Base-by-base conservation (phyloP, 2,797 vertebrate species). In the Coreius guichenoti region DNA sequence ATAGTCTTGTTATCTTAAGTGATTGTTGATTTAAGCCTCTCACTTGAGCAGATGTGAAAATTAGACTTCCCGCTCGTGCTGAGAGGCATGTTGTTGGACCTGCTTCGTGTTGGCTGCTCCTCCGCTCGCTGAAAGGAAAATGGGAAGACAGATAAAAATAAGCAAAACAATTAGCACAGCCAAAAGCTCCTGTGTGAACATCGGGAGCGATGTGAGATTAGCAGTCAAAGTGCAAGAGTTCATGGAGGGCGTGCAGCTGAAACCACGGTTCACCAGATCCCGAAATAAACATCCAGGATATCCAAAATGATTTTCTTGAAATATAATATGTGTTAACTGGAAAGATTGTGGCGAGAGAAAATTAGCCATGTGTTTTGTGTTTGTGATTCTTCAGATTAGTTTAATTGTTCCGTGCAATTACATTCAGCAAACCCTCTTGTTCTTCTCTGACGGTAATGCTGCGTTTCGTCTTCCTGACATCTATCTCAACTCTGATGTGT, bases 1-100 rank as follows among this genome's bases (percentile, higher is more conserved):
- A 91, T 90, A 88, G 87, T 77, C 80, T 88, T 93, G 93, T 92
- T 94, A 91, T 91, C 93, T 91, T 89, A 94, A 91, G 89, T 92
- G 84, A 86, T 92, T 94, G 92, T 93, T 80, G 86, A 90, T 92
- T 90, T 92, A 92, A 94, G 92, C 90, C 88, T 69, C 83, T 90
- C 89, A 88, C 90, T 93, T 81, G 81, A 72, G 76, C 86, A 91
- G 91, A 93, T 91, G 88, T 86, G 86, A 91, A 84, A 86, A 80
- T 80, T 91, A 90, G 93, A 76, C 73, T 51, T 90, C n/a, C 73
- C 16, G 54, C 74, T 84, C 80, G 61, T 84, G 81, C 78, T 29
- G 82, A 39, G 58, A 67, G 33, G 82, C 54, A 65, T 77, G 88
- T 73, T 82, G 86, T 85, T 83, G 86, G 83, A 86, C 61, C 61